A percentile compares a stretch with the other conserved stretches of the same genome.
phyloP scores from a whole-genome alignment of 2,113 vertebrate species.

The Microtus richardsoni region DNA sequence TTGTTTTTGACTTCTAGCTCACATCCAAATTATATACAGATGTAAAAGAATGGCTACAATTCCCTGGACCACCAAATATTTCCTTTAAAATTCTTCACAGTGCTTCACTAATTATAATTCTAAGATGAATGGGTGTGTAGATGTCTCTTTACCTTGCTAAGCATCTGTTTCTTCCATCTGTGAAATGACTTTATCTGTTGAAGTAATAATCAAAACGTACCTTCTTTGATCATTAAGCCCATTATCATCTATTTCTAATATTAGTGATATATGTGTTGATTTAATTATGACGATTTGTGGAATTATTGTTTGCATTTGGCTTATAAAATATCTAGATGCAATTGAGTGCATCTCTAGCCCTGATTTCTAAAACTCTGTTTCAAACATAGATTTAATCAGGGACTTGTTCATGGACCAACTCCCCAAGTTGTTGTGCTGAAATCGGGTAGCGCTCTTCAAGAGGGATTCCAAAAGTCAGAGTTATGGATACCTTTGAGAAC shows the following conservation, averaged over 20 bases:
- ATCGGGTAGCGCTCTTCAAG: neutral
- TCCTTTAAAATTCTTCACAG: slow-evolving; percentile 20
- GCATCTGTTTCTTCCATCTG: neutral
- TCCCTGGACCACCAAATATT: neutral
- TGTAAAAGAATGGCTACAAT: neutral
- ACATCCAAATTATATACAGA: neutral
- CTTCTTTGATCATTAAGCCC: neutral
- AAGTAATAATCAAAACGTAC: neutral
- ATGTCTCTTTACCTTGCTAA: neutral
- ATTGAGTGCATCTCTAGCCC: neutral
- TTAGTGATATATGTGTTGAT: neutral
- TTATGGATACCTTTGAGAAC: neutral
- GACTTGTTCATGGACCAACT: neutral
- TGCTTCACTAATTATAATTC: neutral
- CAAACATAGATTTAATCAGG: neutral
- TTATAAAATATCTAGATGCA: neutral
- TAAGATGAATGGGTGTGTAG: neutral
- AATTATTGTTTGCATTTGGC: neutral
- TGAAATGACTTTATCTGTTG: neutral
- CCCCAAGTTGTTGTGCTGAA: neutral
- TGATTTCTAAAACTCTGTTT: neutral
- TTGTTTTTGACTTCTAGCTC: neutral
- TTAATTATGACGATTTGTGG: neutral
- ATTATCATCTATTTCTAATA: neutral
- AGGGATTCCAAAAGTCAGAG: neutral